Evolutionary conservation across 2,888 invertebrate species (phyloP).

Genomic region (Cheiracanthium punctorium): DNA sequence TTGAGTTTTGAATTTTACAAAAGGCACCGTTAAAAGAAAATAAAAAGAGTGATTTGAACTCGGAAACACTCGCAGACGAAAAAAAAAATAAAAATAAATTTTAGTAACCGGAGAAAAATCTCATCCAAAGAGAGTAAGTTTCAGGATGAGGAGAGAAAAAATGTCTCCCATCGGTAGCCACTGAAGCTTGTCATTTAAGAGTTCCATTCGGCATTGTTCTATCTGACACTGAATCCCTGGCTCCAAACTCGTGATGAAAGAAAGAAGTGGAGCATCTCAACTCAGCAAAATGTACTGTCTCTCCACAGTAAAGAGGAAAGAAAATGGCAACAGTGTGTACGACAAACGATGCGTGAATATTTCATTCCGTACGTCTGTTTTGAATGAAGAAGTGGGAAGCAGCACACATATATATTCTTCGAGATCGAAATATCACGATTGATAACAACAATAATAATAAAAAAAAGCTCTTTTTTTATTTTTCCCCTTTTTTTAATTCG

Average conservation of each 20-base stretch:
- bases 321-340: constrained; percentile 34
- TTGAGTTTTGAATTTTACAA: too few species aligned
- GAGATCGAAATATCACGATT: neutral
- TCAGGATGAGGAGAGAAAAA: neutral
- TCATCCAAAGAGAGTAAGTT: neutral
- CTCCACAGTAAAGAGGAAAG: constrained; percentile 19
- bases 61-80: neutral
- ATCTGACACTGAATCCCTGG: constrained; percentile 13
- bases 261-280: constrained; percentile 36
- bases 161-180: neutral
- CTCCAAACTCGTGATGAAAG: constrained; percentile 1
- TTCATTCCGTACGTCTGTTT: constrained; percentile 8
- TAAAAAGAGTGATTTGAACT: neutral
- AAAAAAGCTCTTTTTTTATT: too few species aligned
- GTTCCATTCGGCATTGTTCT: constrained; percentile 8
- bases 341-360: constrained; percentile 50
- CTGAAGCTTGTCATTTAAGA: neutral
- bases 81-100: too few species aligned
- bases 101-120: neutral
- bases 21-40: neutral
- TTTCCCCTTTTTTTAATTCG: too few species aligned
- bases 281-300: constrained; percentile 9
- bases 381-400: neutral
- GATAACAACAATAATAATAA: too few species aligned
- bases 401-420: neutral